Base-by-base conservation (phyloP, 2,888 invertebrate genomes). In the Linnaemya tessellans region DNA sequence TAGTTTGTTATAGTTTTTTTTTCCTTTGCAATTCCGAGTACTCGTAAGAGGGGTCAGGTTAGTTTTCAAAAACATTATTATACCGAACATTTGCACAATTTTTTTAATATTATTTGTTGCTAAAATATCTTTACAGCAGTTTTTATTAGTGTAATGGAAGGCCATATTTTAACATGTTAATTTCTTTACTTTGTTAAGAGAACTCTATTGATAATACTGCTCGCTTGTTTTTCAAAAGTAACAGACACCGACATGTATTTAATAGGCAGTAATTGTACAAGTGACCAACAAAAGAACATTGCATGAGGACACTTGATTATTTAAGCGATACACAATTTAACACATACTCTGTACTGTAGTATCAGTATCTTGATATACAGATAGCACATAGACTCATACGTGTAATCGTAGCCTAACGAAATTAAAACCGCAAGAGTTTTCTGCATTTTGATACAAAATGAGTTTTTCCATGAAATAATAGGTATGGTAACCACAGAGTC, bases 371-470 rank as follows among this genome's bases (percentile, higher is more conserved):
- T 9, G 11, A 46, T 46, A 78, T 60, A 10, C 62, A 70, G 30
- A 4, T 7, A 20, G 43, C 13, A 30, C 41, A 71, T 3, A 64
- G n/a, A 60, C 8, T 54, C 54, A 30, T 43, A 25, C 20, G 20
- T 15, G 1, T 41, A 30, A 30, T 22, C 60, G 30, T 25, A 46
- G 25, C 51, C 54, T 54, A 54, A 58, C 74, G 30, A 54, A 67
- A 68, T 74, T 67, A 43, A 67, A 35, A 68, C 58, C 67, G 41
- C 60, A 74, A 74, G 49, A 67, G 41, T 60, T 65, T 51, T 80
- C 30, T 80, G 20, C 20, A 51, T 74, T 3, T 67, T 20, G 60
- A 25, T 11, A 56, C 4, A 51, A 80, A 80, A 51, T 67, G 49
- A 51, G 41, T 60, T 74, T 70, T 74, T 41, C 41, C 25, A 58